A percentile compares a stretch with the other conserved stretches of the same genome.
Conservation (phyloP, 2,113 vertebrate species). For the Aix galericulata region DNA sequence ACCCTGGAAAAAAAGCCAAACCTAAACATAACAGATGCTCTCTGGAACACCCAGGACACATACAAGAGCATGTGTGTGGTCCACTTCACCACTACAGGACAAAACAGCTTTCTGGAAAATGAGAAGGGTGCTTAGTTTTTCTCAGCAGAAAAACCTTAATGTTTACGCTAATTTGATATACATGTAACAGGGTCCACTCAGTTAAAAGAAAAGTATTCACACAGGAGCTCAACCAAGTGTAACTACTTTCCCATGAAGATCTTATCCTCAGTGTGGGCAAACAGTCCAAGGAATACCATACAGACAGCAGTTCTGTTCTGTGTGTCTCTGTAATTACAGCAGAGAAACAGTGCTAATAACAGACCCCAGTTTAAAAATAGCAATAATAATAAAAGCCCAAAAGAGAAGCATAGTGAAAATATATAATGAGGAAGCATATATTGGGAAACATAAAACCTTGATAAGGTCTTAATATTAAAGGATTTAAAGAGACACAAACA, state of each 20-base stretch:
- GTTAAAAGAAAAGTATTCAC: not conserved
- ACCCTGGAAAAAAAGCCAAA: not conserved
- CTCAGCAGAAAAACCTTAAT: constrained; percentile 13
- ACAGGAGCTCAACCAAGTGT: not conserved
- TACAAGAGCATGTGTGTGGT: not conserved
- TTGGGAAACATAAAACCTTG: not conserved
- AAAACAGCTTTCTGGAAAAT: constrained; percentile 39
- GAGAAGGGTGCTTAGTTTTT: not conserved
- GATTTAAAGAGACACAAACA: not conserved
- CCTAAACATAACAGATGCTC: not conserved
- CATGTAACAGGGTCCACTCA: not conserved
- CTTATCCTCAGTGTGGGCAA: constrained; percentile 14
- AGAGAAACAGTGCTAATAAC: not conserved
- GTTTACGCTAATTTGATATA: constrained; percentile 14
- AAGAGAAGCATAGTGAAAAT: not conserved
- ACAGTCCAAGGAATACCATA: not conserved
- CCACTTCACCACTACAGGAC: not conserved
- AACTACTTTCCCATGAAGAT: constrained; percentile 40
- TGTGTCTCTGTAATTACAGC: not conserved
- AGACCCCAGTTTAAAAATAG: not conserved
- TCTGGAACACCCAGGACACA: not conserved
- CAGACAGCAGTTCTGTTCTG: not conserved
- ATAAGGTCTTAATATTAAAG: not conserved
- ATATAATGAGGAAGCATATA: not conserved
- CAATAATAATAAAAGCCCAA: not conserved